Evolutionary conservation across 2,888 invertebrate species (phyloP).

Genomic region (Mellilla xanthometata): DNA sequence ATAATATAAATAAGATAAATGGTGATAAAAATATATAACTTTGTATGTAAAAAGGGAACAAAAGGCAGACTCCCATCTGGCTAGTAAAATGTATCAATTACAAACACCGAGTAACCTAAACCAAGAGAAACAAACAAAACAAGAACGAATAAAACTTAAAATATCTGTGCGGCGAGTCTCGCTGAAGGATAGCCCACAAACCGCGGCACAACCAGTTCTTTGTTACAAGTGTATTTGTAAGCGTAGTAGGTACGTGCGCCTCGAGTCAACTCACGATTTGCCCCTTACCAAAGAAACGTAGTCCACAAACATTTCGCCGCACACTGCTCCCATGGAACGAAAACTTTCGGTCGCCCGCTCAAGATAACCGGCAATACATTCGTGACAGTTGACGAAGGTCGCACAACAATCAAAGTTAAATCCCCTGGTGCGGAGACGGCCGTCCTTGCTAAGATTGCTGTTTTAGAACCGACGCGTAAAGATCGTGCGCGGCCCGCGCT

Average conservation of each 20-base stretch:
- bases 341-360: slow-evolving; percentile 31
- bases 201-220: slow-evolving; percentile 60
- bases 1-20: no score
- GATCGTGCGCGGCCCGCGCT: slow-evolving; percentile 28
- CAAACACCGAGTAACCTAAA: slow-evolving; percentile 25
- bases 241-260: slow-evolving; percentile 27
- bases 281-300: slow-evolving; percentile 39
- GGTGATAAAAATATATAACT: no score
- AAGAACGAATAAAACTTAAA: slow-evolving; percentile 37
- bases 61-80: background rate
- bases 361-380: slow-evolving; percentile 39
- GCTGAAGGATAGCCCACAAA: slow-evolving; percentile 45
- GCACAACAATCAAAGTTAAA: slow-evolving; percentile 36
- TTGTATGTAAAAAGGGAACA: no score
- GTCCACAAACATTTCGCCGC: slow-evolving; percentile 37
- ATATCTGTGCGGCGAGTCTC: slow-evolving; percentile 39
- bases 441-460: slow-evolving; percentile 49
- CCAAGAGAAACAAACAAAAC: slow-evolving; percentile 2
- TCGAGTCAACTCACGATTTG: slow-evolving; percentile 38
- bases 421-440: slow-evolving; percentile 35
- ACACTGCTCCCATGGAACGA: slow-evolving; percentile 36
- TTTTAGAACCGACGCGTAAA: slow-evolving; percentile 50
- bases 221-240: slow-evolving; percentile 44
- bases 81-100: slow-evolving; percentile 24
- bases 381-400: slow-evolving; percentile 39